phyloP scores from a whole-genome alignment of 2,797 vertebrate species.

The Manis crassicaudata region DNA sequence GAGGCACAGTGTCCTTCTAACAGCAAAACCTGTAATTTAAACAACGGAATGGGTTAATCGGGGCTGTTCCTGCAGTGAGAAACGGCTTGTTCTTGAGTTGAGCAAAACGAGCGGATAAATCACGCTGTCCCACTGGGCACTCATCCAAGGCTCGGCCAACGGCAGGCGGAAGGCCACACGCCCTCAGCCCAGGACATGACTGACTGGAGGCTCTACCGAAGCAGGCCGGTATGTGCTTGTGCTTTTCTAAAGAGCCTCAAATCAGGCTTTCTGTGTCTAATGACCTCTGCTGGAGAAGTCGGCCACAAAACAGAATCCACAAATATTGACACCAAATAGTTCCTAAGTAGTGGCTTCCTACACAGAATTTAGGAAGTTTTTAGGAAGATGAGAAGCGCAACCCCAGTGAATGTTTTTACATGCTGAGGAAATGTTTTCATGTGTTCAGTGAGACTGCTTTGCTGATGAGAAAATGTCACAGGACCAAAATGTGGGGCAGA shows the following conservation, averaged over 20 bases:
- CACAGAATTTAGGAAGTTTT: not conserved
- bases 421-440: not conserved
- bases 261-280: not conserved
- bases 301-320: not conserved
- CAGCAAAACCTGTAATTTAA: not conserved
- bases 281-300: not conserved
- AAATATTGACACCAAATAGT: not conserved
- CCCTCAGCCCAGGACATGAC: not conserved
- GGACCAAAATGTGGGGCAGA: fast-evolving
- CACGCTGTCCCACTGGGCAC: not conserved
- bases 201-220: not conserved
- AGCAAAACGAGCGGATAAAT: not conserved
- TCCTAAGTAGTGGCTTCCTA: not conserved
- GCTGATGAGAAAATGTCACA: not conserved
- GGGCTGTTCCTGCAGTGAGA: not conserved
- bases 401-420: not conserved
- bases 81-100: not conserved
- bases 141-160: not conserved
- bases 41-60: not conserved
- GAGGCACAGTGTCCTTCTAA: too few species aligned
- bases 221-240: not conserved
- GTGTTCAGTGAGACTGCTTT: not conserved
- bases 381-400: not conserved
- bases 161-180: not conserved
- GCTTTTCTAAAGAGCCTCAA: not conserved